Evolutionary conservation across 2,113 vertebrate genomes (phyloP), one percentile per base, ranked within the genome.

Genomic region (Chascanopsetta lugubris): DNA sequence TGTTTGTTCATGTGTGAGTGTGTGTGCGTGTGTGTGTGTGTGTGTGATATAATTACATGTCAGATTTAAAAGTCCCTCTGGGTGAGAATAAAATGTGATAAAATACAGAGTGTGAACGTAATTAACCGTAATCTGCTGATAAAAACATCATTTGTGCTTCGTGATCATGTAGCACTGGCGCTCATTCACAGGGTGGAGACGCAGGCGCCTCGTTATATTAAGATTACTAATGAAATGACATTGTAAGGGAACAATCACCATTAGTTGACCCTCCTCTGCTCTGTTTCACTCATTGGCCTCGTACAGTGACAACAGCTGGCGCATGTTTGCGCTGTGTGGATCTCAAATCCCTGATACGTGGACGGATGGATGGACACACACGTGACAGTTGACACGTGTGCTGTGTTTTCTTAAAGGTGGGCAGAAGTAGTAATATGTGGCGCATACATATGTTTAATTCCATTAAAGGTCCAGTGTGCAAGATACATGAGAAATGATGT

Each of bases 261-360:
- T n/a, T n/a, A n/a, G n/a, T n/a, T n/a, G n/a, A n/a, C 9, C 60
- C 21, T 26, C 17, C 21, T 49, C 3, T 27, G 10, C 17, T 6
- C 20, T 0, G 30, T 56, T 42, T 8, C 34, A 13, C 24, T 67
- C 61, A 72, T 75, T 51, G 40, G 17, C 29, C 29, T 50, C 15
- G 74, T 70, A 50, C 15, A 21, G 58, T 68, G 51, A 42, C 15
- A 55, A 60, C 47, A 62, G 68, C 65, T 69, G 72, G 72, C 62
- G 69, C 36, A 46, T n/a, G n/a, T n/a, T n/a, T 27, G 47, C 60
- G 24, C 21, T 54, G 36, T 56, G 59, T 49, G 43, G 48, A 54
- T 82, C 63, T 69, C 51, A 72, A 53, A 60, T 18, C 32, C 29
- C 45, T 72, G 80, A 75, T 55, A 34, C 51, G 24, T 36, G 68